Base-by-base conservation (phyloP, 2,888 invertebrate species). In the Alcis repandata region DNA sequence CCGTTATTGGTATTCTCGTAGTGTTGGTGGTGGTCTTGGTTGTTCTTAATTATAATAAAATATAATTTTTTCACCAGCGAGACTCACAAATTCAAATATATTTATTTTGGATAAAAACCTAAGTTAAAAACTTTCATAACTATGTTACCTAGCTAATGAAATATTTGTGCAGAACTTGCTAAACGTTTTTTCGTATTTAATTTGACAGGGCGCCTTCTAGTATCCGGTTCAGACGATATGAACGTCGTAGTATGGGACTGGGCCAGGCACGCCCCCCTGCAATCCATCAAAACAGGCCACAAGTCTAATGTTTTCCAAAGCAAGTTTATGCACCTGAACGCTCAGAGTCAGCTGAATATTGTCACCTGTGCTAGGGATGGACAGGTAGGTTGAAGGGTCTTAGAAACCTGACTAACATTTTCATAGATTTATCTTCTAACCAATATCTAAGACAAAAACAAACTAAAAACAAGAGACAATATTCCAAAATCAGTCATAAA, bases 151-250 rank as follows among this genome's bases (percentile, higher is more conserved):
- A 27, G 27, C 27, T 27, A 27, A 27, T 6, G 6, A 27, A 27
- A 27, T 6, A 4, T n/a, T n/a, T n/a, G n/a, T 27, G 27, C 2
- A 27, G 6, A 27, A 27, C 3, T 4, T 4, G 27, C 27, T 6
- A 27, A 27, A 27, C 27, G 6, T 27, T 15, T 3, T 8, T 48
- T 48, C 13, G 13, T 4, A 46, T n/a, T 4, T 51, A 40, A 27
- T 19, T 41, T 32, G n/a, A 43, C 90, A 87, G 96, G 96, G 2
- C 95, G 95, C 46, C 92, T 97, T 48, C 88, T 99, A 67, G 98
- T 97, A 2, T 98, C 98, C 73, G 98, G 98, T 0, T 98, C 98
- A 0, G 99, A 99, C 90, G 99, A 99, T 91, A 95, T 96, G 54
- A 95, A 95, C 68, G 95, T 98, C 7, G 95, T 97, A 11, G 90